Evolutionary conservation across 2,888 invertebrate genomes (phyloP), one percentile per base, ranked within the genome.

Genomic region (Seira sanloemensis): DNA sequence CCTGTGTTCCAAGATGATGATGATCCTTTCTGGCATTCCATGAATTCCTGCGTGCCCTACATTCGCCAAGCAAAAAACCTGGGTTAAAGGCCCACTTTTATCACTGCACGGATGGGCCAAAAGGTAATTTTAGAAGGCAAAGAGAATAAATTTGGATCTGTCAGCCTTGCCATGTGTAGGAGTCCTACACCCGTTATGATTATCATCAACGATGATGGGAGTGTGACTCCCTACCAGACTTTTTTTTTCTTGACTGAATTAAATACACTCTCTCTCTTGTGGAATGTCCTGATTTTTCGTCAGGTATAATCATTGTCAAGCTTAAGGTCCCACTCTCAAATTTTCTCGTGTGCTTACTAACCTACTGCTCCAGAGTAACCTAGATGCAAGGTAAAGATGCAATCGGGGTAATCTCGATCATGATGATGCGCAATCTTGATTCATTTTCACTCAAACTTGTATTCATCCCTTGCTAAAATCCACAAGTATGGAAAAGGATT

Each of bases 31-130:
- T 67, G 18, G 54, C 79, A 68, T 74, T 68, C 68, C 74, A 58
- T 50, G 66, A 58, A 74, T 74, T 80, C 74, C 69, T n/a, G n/a
- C n/a, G 21, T 75, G 80, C 19, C 80, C 80, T 81, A 74, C 26
- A 81, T 81, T 69, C n/a, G 58, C n/a, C 21, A 7, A 21, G 21
- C 62, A 69, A 75, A 80, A 79, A 81, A 81, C 80, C 80, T 69
- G 58, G 16, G 80, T 75, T 26, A 62, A 24, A 62, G 80, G 80
- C 75, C 80, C 69, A 37, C 37, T n/a, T 26, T 46, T n/a, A 37
- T 75, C 19, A 25, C 12, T 46, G 18, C 18, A 37, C 12, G 37
- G 58, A 58, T 58, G 68, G n/a, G 19, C 2, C 27, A 26, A 37
- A 5, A n/a, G 58, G 58, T 58, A 58, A 58, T 12, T 58, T 58